Evolutionary conservation across 2,888 invertebrate genomes (phyloP).

Genomic region (Meghimatium bilineatum): DNA sequence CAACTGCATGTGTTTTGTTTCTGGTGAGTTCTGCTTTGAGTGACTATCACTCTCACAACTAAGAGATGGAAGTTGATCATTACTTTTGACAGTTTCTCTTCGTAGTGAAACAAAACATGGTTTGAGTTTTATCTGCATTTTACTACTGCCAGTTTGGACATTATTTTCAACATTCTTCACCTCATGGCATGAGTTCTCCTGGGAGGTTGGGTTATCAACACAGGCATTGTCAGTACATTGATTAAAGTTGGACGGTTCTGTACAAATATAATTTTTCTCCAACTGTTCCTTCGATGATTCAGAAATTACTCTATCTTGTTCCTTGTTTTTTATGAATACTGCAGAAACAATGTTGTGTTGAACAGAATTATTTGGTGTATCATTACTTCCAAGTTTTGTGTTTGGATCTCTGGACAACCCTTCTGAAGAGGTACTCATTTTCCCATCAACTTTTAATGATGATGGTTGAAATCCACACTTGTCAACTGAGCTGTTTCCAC

Average conservation of each 20-base stretch:
- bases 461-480: not conserved
- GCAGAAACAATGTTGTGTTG: not conserved
- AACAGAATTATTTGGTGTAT: not conserved
- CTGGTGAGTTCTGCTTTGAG: not conserved
- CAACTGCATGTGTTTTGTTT: not conserved
- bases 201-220: not conserved
- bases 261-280: not conserved
- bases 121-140: not conserved
- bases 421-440: not conserved
- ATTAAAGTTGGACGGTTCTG: no score
- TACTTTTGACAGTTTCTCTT: not conserved
- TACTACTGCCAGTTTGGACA: not conserved
- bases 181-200: not conserved
- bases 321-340: not conserved
- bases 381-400: not conserved
- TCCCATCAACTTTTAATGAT: not conserved
- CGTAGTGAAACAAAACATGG: conserved; percentile 26
- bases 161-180: not conserved
- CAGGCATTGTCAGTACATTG: not conserved
- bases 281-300: not conserved
- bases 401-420: not conserved
- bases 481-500: not conserved
- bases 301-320: not conserved
- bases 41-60: not conserved
- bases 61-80: not conserved